Evolutionary conservation across 1,140 invertebrate genomes (phyloP).

Genomic region (Drosophila sulfurigaster): DNA sequence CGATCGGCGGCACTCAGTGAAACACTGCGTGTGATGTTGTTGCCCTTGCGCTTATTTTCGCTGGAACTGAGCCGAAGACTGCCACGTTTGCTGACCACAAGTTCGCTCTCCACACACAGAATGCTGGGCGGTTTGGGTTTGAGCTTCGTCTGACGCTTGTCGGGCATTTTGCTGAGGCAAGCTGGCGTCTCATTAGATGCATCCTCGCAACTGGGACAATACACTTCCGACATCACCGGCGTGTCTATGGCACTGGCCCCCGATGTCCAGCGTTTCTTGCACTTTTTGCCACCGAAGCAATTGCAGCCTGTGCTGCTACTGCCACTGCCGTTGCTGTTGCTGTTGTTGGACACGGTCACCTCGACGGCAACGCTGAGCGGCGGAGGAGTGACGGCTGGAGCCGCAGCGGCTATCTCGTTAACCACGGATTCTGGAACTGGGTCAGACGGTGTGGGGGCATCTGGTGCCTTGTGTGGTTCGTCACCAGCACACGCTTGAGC

Average conservation of each 20-base stretch:
- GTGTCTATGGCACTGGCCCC: constrained; percentile 62
- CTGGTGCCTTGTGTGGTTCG: constrained; percentile 26
- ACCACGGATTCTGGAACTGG: constrained; percentile 22
- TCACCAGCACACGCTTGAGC: constrained; percentile 22
- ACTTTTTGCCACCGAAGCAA: constrained; percentile 84
- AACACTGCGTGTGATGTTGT: constrained; percentile 67
- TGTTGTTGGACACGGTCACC: constrained; percentile 54
- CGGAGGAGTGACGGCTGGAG: constrained; percentile 69
- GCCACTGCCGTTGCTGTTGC: constrained; percentile 75
- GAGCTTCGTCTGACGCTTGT: constrained; percentile 74
- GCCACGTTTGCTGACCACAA: constrained; percentile 71
- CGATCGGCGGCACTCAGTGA: constrained; percentile 77
- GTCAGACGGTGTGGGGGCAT: constrained; percentile 6
- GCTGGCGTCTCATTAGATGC: constrained; percentile 85
- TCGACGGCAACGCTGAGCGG: constrained; percentile 69
- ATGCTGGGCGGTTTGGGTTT: constrained; percentile 78
- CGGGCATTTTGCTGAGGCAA: constrained; percentile 85
- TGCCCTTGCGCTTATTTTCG: constrained; percentile 45
- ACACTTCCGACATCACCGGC: constrained; percentile 85
- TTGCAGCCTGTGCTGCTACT: constrained; percentile 78
- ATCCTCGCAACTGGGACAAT: constrained; percentile 85
- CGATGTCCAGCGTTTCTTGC: constrained; percentile 83
- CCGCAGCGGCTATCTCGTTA: constrained; percentile 32
- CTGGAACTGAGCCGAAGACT: constrained; percentile 62
- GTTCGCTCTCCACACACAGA: constrained; percentile 80